Evolutionary conservation across 2,113 vertebrate species (phyloP), one percentile per base, ranked within the genome.

Genomic region (Chaetura pelagica): DNA sequence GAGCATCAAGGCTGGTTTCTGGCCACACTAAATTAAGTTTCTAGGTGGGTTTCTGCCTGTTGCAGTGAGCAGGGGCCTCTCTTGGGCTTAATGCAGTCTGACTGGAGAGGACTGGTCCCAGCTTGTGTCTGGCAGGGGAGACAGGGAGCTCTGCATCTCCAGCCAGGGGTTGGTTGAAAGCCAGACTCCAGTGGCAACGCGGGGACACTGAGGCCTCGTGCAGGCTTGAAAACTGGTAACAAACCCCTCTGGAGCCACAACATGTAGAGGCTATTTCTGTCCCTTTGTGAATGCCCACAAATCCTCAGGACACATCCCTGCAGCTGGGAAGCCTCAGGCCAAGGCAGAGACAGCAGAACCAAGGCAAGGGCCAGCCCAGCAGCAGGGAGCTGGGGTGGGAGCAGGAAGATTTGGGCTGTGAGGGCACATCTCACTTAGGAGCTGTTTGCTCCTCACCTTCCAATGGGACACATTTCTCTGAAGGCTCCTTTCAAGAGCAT

Each of bases 381-480:
- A 34, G 11, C 51, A 12, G 20, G 40, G 55, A 9, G 2, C 1
- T n/a, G 63, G 49, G 27, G 4, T 38, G 58, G 55, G 66, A 78
- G 13, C 1, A 3, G 26, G 44, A n/a, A 34, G 38, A 23, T 54
- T 26, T 49, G 63, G 58, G 59, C 51, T 78, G 34, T 0, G 3
- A 38, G 48, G 57, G 64, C 46, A 46, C 22, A 5, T 21, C 23
- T 40, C 23, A 10, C 15, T 6, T 38, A 5, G 35, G n/a, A 16
- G 12, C 2, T 7, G 21, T 71, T 54, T 2, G 1, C 67, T 30
- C 5, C 27, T 16, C 0, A 2, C 12, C 63, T 32, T 79, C 49
- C 80, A 35, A 3, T 1, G 16, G 71, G 46, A 10, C 64, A 54
- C 4, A 0, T 66, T 54, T 46, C 51, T 15, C 78, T 30, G 46